Conservation (phyloP, 1,140 invertebrate genomes). For the Atopsyche davidsoni region DNA sequence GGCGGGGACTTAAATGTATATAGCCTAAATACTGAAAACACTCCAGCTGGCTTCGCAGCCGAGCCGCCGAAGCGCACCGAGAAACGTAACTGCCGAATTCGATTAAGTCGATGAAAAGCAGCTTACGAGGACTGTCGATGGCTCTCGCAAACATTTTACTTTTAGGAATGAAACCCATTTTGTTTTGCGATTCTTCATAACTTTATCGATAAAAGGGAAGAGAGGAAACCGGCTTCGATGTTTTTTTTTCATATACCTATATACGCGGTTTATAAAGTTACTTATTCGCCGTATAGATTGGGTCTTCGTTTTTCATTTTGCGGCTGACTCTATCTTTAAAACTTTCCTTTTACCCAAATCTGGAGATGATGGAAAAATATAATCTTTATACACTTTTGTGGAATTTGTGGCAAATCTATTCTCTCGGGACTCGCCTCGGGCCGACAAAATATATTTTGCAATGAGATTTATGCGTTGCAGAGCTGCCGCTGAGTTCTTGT, state of each 20-base stretch:
- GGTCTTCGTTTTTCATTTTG: constrained; percentile 11
- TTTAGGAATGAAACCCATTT: constrained; percentile 4
- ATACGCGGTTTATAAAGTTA: constrained; percentile 11
- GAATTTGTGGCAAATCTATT: background rate
- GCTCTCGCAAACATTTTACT: background rate
- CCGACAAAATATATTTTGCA: no score
- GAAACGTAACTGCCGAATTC: constrained; percentile 19
- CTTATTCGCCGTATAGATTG: constrained; percentile 10
- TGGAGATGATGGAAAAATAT: constrained; percentile 4
- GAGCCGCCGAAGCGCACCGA: no score
- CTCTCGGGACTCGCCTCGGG: background rate
- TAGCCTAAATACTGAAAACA: no score
- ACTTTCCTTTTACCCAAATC: constrained; percentile 2
- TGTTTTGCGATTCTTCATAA: constrained; percentile 16
- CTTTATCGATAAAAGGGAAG: constrained; percentile 11
- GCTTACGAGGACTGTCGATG: constrained; percentile 2
- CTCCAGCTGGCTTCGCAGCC: no score
- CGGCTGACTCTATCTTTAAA: constrained; percentile 8
- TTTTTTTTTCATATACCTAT: background rate
- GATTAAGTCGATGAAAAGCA: constrained; percentile 16
- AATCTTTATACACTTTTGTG: constrained; percentile 4
- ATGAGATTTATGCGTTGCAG: no score
- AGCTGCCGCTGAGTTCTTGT: no score
- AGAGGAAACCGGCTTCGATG: constrained; percentile 4
- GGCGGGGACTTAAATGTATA: no score